Conservation (phyloP, 2,888 invertebrate genomes). For the Phytoseiulus persimilis region DNA sequence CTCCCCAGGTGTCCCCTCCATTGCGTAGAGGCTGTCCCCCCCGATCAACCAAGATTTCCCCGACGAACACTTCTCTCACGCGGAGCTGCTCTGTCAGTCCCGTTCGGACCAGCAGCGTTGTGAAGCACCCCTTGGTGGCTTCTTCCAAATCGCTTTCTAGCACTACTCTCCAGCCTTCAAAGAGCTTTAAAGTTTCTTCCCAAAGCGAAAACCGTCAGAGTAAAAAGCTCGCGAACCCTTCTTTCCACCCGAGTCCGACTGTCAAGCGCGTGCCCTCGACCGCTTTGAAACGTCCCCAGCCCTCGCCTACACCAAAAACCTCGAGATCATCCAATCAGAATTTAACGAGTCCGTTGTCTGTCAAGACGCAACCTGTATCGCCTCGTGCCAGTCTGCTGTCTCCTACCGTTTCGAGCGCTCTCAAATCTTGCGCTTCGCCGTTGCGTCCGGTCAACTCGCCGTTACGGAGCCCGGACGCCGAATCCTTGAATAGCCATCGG, state of each 20-base stretch:
- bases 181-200: background rate
- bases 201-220: background rate
- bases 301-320: conserved; percentile 21
- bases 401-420: conserved; percentile 35
- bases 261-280: conserved; percentile 6
- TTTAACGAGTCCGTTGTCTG: background rate
- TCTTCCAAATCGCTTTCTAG: conserved; percentile 7
- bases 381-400: conserved; percentile 30
- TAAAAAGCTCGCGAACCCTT: background rate
- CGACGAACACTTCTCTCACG: background rate
- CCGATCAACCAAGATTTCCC: background rate
- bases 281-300: conserved; percentile 19
- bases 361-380: background rate
- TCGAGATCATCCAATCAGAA: conserved; percentile 13
- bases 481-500: background rate
- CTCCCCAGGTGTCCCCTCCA: conserved; percentile 22
- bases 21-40: background rate
- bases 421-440: conserved; percentile 18
- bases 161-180: background rate
- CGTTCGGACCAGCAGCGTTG: conserved; percentile 10
- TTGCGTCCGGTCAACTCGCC: conserved; percentile 29
- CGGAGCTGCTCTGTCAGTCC: conserved; percentile 19
- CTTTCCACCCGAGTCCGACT: background rate
- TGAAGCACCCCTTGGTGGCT: background rate
- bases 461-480: background rate